A percentile compares a stretch with the other conserved stretches of the same genome.
These are phyloP conservation scores for Zoanthus solanderi DNA, from an alignment of 92 coral and sea anemone species.

Conservation along the genomic window DNA sequence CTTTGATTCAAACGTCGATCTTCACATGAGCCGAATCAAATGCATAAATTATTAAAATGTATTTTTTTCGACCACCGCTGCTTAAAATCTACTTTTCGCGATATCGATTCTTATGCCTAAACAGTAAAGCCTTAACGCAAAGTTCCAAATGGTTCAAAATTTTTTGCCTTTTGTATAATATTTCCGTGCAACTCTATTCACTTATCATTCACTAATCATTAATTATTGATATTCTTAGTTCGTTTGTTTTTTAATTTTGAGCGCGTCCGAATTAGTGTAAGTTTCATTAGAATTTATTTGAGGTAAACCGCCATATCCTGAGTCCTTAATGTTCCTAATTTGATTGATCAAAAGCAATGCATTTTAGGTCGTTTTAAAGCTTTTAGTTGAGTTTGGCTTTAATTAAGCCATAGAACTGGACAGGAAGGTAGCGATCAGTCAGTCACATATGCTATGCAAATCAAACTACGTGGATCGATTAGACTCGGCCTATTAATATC, in stretches of 20 bases:
- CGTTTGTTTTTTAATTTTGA: slow-evolving; percentile 13
- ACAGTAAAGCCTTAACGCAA: neutral
- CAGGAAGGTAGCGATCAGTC: slow-evolving; percentile 22
- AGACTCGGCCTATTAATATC: slow-evolving; percentile 55
- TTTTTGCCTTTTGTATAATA: neutral
- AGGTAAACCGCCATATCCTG: slow-evolving; percentile 13
- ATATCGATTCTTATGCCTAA: neutral
- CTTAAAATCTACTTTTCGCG: no score
- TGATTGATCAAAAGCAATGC: slow-evolving; percentile 18
- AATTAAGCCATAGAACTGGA: slow-evolving; percentile 12
- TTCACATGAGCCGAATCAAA: no score
- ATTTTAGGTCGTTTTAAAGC: slow-evolving; percentile 11
- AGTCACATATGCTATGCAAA: slow-evolving; percentile 66
- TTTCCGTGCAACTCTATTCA: neutral
- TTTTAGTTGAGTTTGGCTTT: slow-evolving; percentile 22
- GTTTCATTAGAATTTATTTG: slow-evolving; percentile 40
- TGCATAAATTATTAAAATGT: no score
- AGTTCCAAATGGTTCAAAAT: neutral
- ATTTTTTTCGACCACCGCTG: no score
- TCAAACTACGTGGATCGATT: slow-evolving; percentile 63
- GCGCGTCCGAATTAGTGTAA: slow-evolving; percentile 47
- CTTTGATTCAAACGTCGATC: no score
- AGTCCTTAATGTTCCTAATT: slow-evolving; percentile 26
- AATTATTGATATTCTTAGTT: slow-evolving; percentile 11
- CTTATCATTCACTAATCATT: slow-evolving; percentile 24